Percentiles rank a stretch among this genome's conserved stretches.
These are phyloP conservation scores for Lagocephalus sceleratus DNA, from an alignment of 2,797 vertebrate genomes.

Conservation along the genomic window DNA sequence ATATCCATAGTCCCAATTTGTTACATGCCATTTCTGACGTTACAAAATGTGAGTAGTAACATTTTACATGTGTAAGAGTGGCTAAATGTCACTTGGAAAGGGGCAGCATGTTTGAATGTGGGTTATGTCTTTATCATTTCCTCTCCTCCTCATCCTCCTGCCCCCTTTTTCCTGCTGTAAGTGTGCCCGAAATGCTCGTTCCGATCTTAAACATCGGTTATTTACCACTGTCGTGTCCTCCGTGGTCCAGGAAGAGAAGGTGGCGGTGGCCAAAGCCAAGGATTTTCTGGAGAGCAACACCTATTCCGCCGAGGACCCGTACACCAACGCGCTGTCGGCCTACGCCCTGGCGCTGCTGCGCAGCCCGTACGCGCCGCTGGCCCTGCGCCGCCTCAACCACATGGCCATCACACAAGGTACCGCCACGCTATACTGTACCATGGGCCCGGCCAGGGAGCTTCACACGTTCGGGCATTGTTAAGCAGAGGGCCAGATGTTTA, in stretches of 20 bases:
- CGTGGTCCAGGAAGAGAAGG: conserved; percentile 81
- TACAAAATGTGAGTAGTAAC: no score
- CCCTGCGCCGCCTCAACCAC: conserved; percentile 84
- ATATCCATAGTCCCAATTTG: no score
- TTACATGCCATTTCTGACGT: no score
- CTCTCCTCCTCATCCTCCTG: conserved; percentile 29
- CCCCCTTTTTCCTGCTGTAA: conserved; percentile 47
- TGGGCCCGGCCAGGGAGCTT: conserved; percentile 1
- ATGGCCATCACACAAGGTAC: conserved; percentile 90
- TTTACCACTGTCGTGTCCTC: conserved; percentile 6
- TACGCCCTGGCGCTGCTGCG: conserved; percentile 85
- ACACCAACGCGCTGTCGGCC: conserved; percentile 84
- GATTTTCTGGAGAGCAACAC: conserved; percentile 86
- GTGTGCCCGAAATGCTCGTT: conserved; percentile 39
- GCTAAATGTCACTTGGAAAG: no score
- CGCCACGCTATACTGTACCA: not conserved
- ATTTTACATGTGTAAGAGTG: no score
- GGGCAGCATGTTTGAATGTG: no score
- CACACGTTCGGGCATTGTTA: conserved; percentile 3
- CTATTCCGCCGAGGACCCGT: conserved; percentile 85
- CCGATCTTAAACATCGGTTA: not conserved
- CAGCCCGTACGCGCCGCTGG: conserved; percentile 77
- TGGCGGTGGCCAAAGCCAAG: conserved; percentile 83
- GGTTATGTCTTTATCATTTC: conserved; percentile 32
- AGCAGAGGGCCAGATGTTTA: conserved; percentile 13